Percentiles rank a stretch among this genome's conserved stretches.
phyloP scores from a whole-genome alignment of 1,140 invertebrate genomes.

The Panulirus ornatus region DNA sequence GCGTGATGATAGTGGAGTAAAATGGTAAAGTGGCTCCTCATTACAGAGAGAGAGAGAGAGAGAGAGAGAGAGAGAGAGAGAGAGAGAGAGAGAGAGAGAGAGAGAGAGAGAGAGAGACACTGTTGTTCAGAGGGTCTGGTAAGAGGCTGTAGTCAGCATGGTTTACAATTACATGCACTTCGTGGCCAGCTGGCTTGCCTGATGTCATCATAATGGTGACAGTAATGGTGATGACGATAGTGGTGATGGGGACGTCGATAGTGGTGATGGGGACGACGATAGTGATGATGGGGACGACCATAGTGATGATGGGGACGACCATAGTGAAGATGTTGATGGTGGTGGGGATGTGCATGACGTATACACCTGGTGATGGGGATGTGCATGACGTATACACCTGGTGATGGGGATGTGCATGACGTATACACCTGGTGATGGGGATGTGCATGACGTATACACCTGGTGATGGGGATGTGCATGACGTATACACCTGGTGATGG shows the following conservation, averaged over 20 bases:
- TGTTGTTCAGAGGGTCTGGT: not conserved
- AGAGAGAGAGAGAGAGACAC: not conserved
- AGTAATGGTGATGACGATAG: not conserved
- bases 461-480: not conserved
- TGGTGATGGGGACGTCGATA: not conserved
- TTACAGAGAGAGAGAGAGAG: not conserved
- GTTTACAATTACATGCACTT: not conserved
- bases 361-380: not conserved
- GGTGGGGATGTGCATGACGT: not conserved
- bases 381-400: not conserved
- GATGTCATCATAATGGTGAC: not conserved
- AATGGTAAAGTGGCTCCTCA: no score
- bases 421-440: not conserved
- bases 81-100: constrained; percentile 28
- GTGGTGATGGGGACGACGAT: not conserved
- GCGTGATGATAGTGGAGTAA: no score
- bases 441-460: not conserved
- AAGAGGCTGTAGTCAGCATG: not conserved
- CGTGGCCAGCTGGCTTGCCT: not conserved
- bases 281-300: not conserved
- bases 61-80: constrained; percentile 38
- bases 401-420: not conserved
- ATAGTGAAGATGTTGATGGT: not conserved
- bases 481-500: not conserved
- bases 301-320: not conserved